These are phyloP conservation scores for Pangasius krempfi DNA, from an alignment of 2,797 vertebrate species.

Conservation along the genomic window DNA sequence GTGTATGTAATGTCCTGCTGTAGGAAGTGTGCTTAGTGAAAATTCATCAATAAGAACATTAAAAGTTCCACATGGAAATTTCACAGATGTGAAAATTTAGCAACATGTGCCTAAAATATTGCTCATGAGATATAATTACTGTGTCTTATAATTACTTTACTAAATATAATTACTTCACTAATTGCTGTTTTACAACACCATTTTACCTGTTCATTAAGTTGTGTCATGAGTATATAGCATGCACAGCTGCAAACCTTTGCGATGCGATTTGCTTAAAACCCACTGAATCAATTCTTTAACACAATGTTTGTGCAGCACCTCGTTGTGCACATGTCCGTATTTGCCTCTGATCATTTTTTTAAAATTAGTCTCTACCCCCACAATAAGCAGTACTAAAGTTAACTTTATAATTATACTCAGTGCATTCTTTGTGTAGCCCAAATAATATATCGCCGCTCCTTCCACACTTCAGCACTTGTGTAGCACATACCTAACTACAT, in stretches of 20 bases:
- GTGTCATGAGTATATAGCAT: constrained; percentile 15
- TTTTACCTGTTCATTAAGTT: constrained; percentile 22
- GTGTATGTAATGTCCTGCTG: neutral
- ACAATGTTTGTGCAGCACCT: neutral
- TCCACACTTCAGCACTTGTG: neutral
- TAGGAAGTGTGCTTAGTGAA: neutral
- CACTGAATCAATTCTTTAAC: neutral
- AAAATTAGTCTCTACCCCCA: neutral
- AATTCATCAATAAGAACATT: neutral
- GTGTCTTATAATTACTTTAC: constrained; percentile 16
- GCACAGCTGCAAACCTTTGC: neutral
- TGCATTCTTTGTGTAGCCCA: neutral
- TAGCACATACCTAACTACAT: neutral
- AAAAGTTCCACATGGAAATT: constrained; percentile 3
- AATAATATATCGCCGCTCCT: neutral
- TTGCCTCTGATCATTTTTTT: neutral
- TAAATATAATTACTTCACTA: constrained; percentile 19
- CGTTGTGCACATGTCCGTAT: neutral
- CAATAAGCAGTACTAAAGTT: neutral
- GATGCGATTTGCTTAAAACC: neutral
- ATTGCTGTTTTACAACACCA: constrained; percentile 21
- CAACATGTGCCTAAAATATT: neutral
- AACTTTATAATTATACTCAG: neutral
- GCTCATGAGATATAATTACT: constrained; percentile 1
- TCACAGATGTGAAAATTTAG: neutral